Evolutionary conservation across 1,140 invertebrate species (phyloP).

Genomic region (Apis florea): DNA sequence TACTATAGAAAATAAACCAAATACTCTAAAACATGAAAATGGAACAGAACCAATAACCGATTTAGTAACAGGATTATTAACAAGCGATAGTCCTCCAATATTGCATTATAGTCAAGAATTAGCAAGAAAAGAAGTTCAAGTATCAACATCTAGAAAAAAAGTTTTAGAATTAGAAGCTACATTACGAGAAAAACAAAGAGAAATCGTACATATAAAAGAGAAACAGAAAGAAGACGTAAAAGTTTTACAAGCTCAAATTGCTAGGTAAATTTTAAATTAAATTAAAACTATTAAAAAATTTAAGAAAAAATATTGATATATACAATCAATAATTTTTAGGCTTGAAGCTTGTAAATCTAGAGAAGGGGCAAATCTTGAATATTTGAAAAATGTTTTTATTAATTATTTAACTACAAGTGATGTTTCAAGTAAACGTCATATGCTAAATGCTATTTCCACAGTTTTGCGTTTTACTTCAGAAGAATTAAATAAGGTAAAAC

Average conservation of each 20-base stretch:
- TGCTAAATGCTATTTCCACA: slow-evolving; percentile 93
- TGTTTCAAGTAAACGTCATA: slow-evolving; percentile 86
- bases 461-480: slow-evolving; percentile 89
- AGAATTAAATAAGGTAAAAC: slow-evolving; percentile 83
- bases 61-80: slow-evolving; percentile 72
- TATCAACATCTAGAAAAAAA: slow-evolving; percentile 86
- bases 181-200: slow-evolving; percentile 84
- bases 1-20: slow-evolving; percentile 42
- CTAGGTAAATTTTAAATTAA: slow-evolving; percentile 67
- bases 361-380: slow-evolving; percentile 93
- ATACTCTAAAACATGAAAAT: slow-evolving; percentile 40
- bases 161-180: slow-evolving; percentile 87
- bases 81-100: slow-evolving; percentile 84
- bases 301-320: background rate
- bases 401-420: slow-evolving; percentile 89
- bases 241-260: slow-evolving; percentile 79
- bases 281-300: background rate
- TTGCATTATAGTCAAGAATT: slow-evolving; percentile 92
- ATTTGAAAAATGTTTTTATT: slow-evolving; percentile 94
- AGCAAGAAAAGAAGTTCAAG: slow-evolving; percentile 89
- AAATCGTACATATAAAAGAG: slow-evolving; percentile 81
- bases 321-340: slow-evolving; percentile 76
- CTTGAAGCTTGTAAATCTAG: slow-evolving; percentile 88
- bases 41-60: slow-evolving; percentile 62
- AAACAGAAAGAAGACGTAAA: slow-evolving; percentile 82